Base-by-base conservation (phyloP, 2,113 vertebrate species). In the Thermophis baileyi region DNA sequence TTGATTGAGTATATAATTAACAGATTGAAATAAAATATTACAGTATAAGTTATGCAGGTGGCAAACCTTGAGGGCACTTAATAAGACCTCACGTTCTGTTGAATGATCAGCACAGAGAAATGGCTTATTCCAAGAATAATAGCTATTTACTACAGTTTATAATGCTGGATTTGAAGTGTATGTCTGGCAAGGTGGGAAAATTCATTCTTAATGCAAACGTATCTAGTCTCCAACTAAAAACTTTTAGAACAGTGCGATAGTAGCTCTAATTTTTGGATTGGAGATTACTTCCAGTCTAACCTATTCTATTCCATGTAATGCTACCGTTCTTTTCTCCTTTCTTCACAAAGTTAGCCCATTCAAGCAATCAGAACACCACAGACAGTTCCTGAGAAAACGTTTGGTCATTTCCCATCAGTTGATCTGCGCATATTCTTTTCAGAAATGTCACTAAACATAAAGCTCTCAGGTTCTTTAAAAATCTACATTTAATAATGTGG, bases 1-100 rank as follows among this genome's bases (percentile, higher is more conserved):
- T 87, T 90, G 74, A 93, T 90, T 90, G 88, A 90, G 88, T 93
- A 55, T 90, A 90, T 90, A 90, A 93, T 90, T 57, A 93, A 86
- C 74, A 50, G 47, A 81, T 12, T 90, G 92, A 90, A 87, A 90
- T 93, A 90, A 93, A 93, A 63, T 90, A 90, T 57, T 89, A 85
- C 63, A 57, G 69, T 46, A 89, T 92, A 69, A 85, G 2, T 57
- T 85, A 27, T 46, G 25, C 69, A 85, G 69, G 51, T 85, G 69
- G 55, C 46, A 89, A 85, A 89, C 50, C 50, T 46, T 81, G 35
- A 53, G 60, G 91, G 74, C 30, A 57, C 50, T 89, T 85, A 85
- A 69, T 22, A 6, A 54, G 40, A 8, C 20, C 69, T 92, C 88
- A 10, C 30, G 8, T 92, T 85, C 27, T 57, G 24, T 81, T 30